Base-by-base conservation (phyloP, 2,888 invertebrate species). In the Acronicta aceris region DNA sequence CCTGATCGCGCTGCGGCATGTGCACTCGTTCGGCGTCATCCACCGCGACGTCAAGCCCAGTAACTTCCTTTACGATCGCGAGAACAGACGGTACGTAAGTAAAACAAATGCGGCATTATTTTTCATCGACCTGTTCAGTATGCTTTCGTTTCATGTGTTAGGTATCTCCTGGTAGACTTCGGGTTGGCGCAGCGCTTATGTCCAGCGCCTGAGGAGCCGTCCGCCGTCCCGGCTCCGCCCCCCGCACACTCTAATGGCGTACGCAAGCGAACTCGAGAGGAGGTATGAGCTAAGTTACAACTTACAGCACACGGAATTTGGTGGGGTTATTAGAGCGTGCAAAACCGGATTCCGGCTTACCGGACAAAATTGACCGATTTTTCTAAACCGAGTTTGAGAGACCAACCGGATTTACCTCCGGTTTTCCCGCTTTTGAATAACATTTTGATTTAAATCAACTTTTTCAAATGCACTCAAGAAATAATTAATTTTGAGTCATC, bases 11-110 rank as follows among this genome's bases (percentile, higher is more conserved):
- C 92, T 98, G 74, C 92, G 95, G 7, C 96, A 97, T 80, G 98
- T 98, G 59, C 98, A 98, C 90, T 95, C 96, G 46, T 97, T 97
- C 86, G 96, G 97, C 67, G 96, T 98, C 66, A 98, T 98, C 63
- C 98, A 98, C 86, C 95, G 98, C 57, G 98, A 98, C 84, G 96
- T 98, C 43, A 98, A 98, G 89, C 98, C 98, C 1, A 97, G 97
- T 89, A 98, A 98, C 93, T 98, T 98, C 88, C 95, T 98, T 10
- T 98, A 98, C 84, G 97, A 98, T 88, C 95, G 98, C 13, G 94
- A 95, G 30, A 95, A 95, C 63, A 95, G 95, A 74, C 95, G 95
- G 96, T 96, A 66, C 17, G 41, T 30, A n/a, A n/a, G 1, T 13
- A 3, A 12, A 43, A 27, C 7, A 7, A 27, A 1, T 30, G 9